These are phyloP conservation scores for Champsocephalus esox DNA, from an alignment of 2,797 vertebrate species.

Conservation along the genomic window DNA sequence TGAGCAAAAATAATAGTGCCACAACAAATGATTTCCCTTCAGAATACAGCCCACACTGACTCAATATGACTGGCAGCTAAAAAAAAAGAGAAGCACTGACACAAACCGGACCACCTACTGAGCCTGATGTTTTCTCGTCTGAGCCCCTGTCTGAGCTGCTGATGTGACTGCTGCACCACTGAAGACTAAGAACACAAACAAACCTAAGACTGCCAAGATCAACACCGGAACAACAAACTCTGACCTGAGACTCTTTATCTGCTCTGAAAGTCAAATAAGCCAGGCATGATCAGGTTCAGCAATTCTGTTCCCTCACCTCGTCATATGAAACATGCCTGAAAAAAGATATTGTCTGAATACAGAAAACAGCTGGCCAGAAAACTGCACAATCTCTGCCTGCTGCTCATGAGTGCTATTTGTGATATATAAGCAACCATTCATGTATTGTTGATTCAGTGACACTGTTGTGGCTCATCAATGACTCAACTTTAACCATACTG, in stretches of 20 bases:
- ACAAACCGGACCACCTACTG: slow-evolving; percentile 48
- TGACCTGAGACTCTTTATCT: slow-evolving; percentile 30
- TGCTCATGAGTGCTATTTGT: slow-evolving; percentile 42
- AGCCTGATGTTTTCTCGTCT: slow-evolving; percentile 57
- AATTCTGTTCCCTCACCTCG: slow-evolving; percentile 15
- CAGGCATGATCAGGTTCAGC: slow-evolving; percentile 15
- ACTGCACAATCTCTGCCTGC: slow-evolving; percentile 56
- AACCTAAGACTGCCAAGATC: slow-evolving; percentile 28
- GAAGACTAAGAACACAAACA: slow-evolving; percentile 38
- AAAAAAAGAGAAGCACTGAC: slow-evolving; percentile 21
- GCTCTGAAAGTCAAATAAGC: slow-evolving; percentile 34
- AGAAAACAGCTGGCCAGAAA: background rate
- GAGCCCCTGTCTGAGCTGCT: slow-evolving; percentile 54
- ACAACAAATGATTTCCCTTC: slow-evolving; percentile 16
- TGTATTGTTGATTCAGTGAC: slow-evolving; percentile 29
- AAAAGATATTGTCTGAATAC: background rate
- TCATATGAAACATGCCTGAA: slow-evolving; percentile 15
- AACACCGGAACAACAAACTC: slow-evolving; percentile 14
- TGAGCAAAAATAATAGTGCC: slow-evolving; percentile 29
- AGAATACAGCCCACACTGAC: slow-evolving; percentile 21
- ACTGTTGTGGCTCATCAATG: slow-evolving; percentile 25
- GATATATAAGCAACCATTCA: slow-evolving; percentile 41
- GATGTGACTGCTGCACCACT: slow-evolving; percentile 39
- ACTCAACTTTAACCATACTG: slow-evolving; percentile 46
- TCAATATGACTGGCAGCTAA: slow-evolving; percentile 44